phyloP scores from a whole-genome alignment of 2,113 vertebrate genomes.

The Cinclus mexicanus region DNA sequence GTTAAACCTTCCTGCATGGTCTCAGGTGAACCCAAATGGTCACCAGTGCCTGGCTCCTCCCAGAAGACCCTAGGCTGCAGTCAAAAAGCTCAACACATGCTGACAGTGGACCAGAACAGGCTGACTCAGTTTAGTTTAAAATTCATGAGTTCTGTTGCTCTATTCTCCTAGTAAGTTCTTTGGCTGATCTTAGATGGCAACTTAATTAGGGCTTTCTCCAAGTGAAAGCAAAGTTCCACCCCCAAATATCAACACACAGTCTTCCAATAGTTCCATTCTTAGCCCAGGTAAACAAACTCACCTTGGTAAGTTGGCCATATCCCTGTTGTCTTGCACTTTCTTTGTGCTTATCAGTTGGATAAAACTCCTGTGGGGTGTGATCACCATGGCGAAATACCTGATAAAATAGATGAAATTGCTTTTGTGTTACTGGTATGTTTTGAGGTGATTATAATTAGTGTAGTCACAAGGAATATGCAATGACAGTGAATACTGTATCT shows the following conservation, averaged over 20 bases:
- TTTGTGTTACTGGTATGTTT: neutral
- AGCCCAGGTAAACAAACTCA: conserved; percentile 14
- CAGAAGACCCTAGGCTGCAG: neutral
- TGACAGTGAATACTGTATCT: neutral
- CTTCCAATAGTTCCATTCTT: neutral
- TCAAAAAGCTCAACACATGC: neutral
- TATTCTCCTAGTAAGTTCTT: neutral
- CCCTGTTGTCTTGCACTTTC: conserved; percentile 83
- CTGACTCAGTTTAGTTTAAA: neutral
- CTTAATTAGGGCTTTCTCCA: neutral
- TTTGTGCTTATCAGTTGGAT: conserved; percentile 79
- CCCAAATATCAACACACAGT: neutral
- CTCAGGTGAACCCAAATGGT: neutral
- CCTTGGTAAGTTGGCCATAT: conserved; percentile 86
- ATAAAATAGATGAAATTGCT: neutral
- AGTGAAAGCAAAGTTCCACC: neutral
- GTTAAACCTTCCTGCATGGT: neutral
- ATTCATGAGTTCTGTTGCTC: neutral
- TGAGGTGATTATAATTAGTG: neutral
- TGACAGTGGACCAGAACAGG: neutral
- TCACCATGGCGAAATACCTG: conserved; percentile 87
- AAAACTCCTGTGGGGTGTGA: conserved; percentile 82
- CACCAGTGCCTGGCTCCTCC: neutral
- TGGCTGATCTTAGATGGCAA: neutral
- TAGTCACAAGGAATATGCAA: neutral